Conservation (phyloP, 2,888 invertebrate genomes). For the Acrobasis suavella region DNA sequence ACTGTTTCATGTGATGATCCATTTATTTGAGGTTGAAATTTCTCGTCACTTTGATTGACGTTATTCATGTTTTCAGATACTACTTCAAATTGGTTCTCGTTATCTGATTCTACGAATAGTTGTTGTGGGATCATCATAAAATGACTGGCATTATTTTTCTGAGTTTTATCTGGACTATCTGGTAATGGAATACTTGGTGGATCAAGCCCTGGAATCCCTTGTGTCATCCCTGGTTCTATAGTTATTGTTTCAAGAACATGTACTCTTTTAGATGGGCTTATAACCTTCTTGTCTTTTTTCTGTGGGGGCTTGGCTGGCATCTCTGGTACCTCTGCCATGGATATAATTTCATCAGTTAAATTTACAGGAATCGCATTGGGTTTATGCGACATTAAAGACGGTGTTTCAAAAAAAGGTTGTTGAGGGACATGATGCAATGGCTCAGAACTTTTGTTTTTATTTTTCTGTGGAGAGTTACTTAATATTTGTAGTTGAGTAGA, state of each 20-base stretch:
- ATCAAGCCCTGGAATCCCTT: slow-evolving; percentile 19
- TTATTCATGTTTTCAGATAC: background rate
- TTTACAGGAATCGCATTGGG: slow-evolving; percentile 46
- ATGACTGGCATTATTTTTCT: background rate
- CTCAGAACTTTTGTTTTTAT: slow-evolving; percentile 2
- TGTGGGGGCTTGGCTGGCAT: slow-evolving; percentile 25
- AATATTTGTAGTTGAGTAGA: background rate
- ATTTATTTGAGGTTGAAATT: background rate
- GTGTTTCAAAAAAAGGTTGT: slow-evolving; percentile 19
- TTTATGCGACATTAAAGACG: slow-evolving; percentile 18
- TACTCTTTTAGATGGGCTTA: slow-evolving; percentile 60
- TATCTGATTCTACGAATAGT: slow-evolving; percentile 15
- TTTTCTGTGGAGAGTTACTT: slow-evolving; percentile 9
- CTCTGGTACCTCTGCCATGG: slow-evolving; percentile 35
- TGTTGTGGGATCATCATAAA: slow-evolving; percentile 9
- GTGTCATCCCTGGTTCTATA: slow-evolving; percentile 42
- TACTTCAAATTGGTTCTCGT: slow-evolving; percentile 9
- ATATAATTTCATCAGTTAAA: slow-evolving; percentile 50
- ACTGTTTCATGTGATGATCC: background rate
- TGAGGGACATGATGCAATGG: background rate
- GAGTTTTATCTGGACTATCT: background rate
- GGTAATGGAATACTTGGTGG: slow-evolving; percentile 13
- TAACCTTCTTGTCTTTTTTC: slow-evolving; percentile 38
- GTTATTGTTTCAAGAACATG: slow-evolving; percentile 66
- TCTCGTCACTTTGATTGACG: slow-evolving; percentile 6